These are phyloP conservation scores for Drosophila tristis DNA, from an alignment of 1,140 invertebrate genomes.

Conservation along the genomic window DNA sequence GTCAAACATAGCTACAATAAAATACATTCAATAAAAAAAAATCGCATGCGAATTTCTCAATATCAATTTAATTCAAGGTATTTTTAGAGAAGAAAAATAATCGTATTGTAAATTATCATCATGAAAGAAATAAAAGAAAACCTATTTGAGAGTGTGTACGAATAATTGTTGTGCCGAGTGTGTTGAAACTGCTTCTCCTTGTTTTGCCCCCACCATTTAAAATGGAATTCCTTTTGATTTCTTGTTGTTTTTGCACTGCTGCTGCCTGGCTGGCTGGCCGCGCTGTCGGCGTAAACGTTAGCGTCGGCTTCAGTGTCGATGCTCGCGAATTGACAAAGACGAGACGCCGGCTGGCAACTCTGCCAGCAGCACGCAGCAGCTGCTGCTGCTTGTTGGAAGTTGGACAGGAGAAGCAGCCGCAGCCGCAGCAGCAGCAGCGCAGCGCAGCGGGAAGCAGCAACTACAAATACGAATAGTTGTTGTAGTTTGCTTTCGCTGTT, in stretches of 20 bases:
- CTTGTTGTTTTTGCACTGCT: neutral
- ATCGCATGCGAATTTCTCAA: no score
- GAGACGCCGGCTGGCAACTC: constrained; percentile 44
- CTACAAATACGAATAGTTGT: constrained; percentile 42
- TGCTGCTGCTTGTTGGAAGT: constrained; percentile 12
- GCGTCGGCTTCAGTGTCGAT: constrained; percentile 2
- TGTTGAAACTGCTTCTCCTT: neutral
- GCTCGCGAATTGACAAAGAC: constrained; percentile 58
- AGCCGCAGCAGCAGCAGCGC: constrained; percentile 5
- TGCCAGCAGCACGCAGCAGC: neutral
- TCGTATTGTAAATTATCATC: no score
- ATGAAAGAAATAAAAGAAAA: no score
- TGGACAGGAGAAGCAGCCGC: neutral
- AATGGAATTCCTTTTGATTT: constrained; percentile 11
- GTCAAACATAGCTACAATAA: no score
- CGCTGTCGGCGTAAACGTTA: constrained; percentile 28
- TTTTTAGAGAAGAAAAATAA: no score
- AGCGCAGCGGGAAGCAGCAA: constrained; percentile 48
- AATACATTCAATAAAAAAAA: no score
- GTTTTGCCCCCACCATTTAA: neutral
- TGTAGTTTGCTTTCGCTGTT: constrained; percentile 72
- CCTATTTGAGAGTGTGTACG: no score
- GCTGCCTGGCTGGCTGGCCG: constrained; percentile 29
- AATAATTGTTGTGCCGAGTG: neutral
- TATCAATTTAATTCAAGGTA: no score